Evolutionary conservation across 2,113 vertebrate genomes (phyloP), one percentile per base, ranked within the genome.

Genomic region (Carassius auratus): DNA sequence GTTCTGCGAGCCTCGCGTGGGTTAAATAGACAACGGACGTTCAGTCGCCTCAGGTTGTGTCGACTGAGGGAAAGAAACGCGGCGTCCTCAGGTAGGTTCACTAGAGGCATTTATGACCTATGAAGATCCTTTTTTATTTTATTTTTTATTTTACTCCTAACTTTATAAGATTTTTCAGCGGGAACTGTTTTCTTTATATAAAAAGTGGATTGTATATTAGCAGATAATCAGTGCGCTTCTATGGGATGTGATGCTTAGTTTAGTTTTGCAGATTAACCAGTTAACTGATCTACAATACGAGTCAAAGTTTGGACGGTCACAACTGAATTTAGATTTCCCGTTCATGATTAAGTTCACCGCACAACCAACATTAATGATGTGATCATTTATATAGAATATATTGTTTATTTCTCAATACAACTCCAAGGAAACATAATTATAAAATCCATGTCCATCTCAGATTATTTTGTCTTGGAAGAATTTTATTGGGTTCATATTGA

Each of bases 31-130:
- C 33, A 64, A 57, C n/a, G 45, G 73, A 30, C 50, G 7, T 12
- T 45, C 14, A 19, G 0, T 30, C 38, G 38, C 21, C 77, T 64
- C 57, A 42, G 59, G 77, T 36, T 77, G 76, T 59, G 36, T 26
- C 26, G 75, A 59, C 21, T 36, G 26, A 36, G 10, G 50, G 26
- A 17, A 2, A 66, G 5, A 66, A 66, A 14, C 5, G 26, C 62
- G 2, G 62, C 21, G 76, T 45, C 57, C 76, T 62, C 76, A 79
- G 76, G 76, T 79, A 78, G 19, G 76, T 78, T 77, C 21, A 45
- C 36, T 45, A 10, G 36, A 45, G 9, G 30, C 75, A 14, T 61
- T 76, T 30, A 50, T 57, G 23, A 76, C 14, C 5, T 76, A 33
- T 8, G 6, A 13, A 12, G 69, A 73, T 73, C 42, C 0, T 12